These are phyloP conservation scores for Peromyscus maniculatus DNA, from an alignment of 2,113 vertebrate species.

Conservation along the genomic window DNA sequence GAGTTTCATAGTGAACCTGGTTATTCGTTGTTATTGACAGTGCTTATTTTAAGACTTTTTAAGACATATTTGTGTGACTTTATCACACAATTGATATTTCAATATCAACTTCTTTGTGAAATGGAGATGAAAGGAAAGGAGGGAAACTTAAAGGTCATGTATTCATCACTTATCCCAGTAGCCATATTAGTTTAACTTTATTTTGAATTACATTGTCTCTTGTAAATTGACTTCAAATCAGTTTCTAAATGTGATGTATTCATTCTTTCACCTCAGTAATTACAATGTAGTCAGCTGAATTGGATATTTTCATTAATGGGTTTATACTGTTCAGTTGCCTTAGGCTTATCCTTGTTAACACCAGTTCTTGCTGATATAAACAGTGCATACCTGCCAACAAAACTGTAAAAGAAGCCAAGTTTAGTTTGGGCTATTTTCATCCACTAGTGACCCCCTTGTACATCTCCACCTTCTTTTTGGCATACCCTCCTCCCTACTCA, in stretches of 20 bases:
- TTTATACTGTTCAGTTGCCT: constrained; percentile 29
- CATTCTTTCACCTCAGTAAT: constrained; percentile 43
- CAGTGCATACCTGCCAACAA: constrained; percentile 5
- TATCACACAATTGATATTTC: constrained; percentile 8
- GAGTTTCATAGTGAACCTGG: not conserved
- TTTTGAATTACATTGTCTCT: constrained; percentile 23
- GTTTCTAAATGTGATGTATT: not conserved
- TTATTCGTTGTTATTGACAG: not conserved
- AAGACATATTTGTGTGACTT: not conserved
- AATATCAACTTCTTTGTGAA: not conserved
- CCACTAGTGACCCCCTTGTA: not conserved
- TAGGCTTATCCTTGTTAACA: constrained; percentile 57
- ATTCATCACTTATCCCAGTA: not conserved
- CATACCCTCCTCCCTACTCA: not conserved
- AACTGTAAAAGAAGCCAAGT: constrained; percentile 29
- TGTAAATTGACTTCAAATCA: constrained; percentile 25
- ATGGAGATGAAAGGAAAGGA: not conserved
- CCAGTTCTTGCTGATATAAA: constrained; percentile 27
- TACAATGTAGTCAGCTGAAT: constrained; percentile 26
- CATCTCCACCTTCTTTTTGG: not conserved
- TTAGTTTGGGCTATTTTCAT: constrained; percentile 30
- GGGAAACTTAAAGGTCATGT: not conserved
- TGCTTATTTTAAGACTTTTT: not conserved
- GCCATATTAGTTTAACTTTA: constrained; percentile 6
- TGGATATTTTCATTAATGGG: constrained; percentile 54